A percentile compares a stretch with the other conserved stretches of the same genome.
Evolutionary conservation across 2,797 vertebrate genomes (phyloP).

Genomic region (Schizopygopsis malacanthus): DNA sequence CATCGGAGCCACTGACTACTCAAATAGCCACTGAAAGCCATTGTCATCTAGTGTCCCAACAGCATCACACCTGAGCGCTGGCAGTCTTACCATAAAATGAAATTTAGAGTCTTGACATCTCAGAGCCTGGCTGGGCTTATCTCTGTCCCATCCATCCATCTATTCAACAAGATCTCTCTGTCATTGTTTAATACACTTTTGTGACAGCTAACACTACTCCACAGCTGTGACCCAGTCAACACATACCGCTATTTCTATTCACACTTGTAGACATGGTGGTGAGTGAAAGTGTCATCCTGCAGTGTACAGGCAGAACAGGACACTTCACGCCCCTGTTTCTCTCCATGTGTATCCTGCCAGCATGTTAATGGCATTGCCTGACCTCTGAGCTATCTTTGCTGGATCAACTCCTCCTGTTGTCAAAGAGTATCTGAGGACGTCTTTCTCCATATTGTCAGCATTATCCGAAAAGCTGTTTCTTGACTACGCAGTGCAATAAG

Average conservation of each 20-base stretch:
- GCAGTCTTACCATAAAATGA: conserved; percentile 36
- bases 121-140: conserved; percentile 1
- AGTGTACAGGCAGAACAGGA: conserved; percentile 36
- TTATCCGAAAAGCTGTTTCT: conserved; percentile 23
- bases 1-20: conserved; percentile 73
- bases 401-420: conserved; percentile 7
- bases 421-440: conserved; percentile 5
- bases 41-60: conserved; percentile 49
- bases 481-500: conserved; percentile 19
- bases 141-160: conserved; percentile 35
- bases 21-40: conserved; percentile 74
- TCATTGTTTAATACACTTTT: conserved; percentile 52
- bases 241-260: conserved; percentile 39
- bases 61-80: conserved; percentile 23
- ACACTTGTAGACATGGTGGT: conserved; percentile 30
- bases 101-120: conserved; percentile 7
- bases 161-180: conserved; percentile 13
- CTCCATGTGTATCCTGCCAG: conserved; percentile 32
- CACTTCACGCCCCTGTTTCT: conserved; percentile 41
- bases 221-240: conserved; percentile 40
- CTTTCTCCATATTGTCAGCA: conserved; percentile 34
- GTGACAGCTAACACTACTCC: conserved; percentile 43
- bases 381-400: conserved; percentile 50
- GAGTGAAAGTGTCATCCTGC: conserved; percentile 45
- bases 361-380: conserved; percentile 38